phyloP scores from a whole-genome alignment of 37 sponge, comb jelly and placozoan genomes.

The Haliclona indistincta region DNA sequence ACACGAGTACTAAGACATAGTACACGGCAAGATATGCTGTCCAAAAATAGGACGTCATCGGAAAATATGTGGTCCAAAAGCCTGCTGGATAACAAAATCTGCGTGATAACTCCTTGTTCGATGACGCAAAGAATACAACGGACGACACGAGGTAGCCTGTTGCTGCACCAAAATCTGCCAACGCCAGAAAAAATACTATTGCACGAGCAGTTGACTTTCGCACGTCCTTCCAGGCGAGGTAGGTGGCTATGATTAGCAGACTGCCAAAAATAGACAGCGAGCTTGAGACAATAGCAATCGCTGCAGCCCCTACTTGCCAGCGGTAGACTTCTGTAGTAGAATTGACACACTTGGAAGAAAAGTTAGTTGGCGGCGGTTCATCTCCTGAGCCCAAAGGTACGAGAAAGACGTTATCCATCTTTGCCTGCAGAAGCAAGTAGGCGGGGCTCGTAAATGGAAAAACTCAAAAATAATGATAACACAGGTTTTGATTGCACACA shows the following conservation, averaged over 20 bases:
- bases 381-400: too few species aligned
- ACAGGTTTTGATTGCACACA: too few species aligned
- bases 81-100: conserved; percentile 65
- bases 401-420: too few species aligned
- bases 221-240: conserved; percentile 33
- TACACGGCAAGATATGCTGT: conserved; percentile 63
- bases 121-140: conserved; percentile 18
- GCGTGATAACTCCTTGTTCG: not conserved
- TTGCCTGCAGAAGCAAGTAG: too few species aligned
- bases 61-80: conserved; percentile 66
- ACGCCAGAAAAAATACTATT: conserved; percentile 50
- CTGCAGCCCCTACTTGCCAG: too few species aligned
- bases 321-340: too few species aligned
- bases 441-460: too few species aligned
- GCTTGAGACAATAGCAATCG: too few species aligned
- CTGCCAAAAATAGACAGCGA: conserved; percentile 55
- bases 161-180: conserved; percentile 65
- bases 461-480: too few species aligned
- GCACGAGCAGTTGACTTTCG: conserved; percentile 41
- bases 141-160: conserved; percentile 66
- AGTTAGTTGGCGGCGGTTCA: too few species aligned
- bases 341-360: too few species aligned
- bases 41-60: conserved; percentile 72
- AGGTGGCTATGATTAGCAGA: conserved; percentile 35
- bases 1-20: conserved; percentile 30